Base-by-base conservation (phyloP, 1,140 invertebrate species). In the Chlorops oryzae region DNA sequence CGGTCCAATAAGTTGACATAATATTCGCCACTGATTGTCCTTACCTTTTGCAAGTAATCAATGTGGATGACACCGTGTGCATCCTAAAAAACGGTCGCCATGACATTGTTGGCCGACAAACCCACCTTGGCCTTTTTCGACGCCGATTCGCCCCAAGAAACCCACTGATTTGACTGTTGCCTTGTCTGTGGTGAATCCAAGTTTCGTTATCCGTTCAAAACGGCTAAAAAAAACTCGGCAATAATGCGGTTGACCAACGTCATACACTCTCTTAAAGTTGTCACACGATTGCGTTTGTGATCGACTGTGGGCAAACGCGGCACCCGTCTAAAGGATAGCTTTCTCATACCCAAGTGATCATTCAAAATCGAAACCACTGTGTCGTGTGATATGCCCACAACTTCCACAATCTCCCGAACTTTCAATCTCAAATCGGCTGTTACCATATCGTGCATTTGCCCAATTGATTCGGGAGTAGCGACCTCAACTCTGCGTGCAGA, bases 11-110 rank as follows among this genome's bases (percentile, higher is more conserved):
- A 22, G 13, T 38, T 23, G n/a, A 2, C 48, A 37, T 55, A 51
- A 45, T 56, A 54, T 24, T 48, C 43, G 5, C 52, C 44, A 12
- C n/a, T 68, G 45, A 62, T 59, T 45, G 55, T 61, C 39, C 15
- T 52, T 51, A 48, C 57, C 58, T 58, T 70, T 55, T 60, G 35
- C 38, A 70, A 55, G 50, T 70, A 58, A 24, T 53, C n/a, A n/a
- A 39, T 24, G 43, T 23, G n/a, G n/a, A n/a, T n/a, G n/a, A n/a
- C n/a, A n/a, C n/a, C n/a, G n/a, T n/a, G n/a, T n/a, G n/a, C n/a
- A 57, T 70, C 56, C 61, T 59, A 67, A 54, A 72, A 71, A 58
- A 65, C 52, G 9, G 50, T 55, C 25, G 50, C 37, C 43, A 34
- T 51, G 4, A 61, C 58, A 54, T 70, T 69, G 20, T 54, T 56